phyloP scores from a whole-genome alignment of 2,888 invertebrate species.

The Tineola bisselliella region DNA sequence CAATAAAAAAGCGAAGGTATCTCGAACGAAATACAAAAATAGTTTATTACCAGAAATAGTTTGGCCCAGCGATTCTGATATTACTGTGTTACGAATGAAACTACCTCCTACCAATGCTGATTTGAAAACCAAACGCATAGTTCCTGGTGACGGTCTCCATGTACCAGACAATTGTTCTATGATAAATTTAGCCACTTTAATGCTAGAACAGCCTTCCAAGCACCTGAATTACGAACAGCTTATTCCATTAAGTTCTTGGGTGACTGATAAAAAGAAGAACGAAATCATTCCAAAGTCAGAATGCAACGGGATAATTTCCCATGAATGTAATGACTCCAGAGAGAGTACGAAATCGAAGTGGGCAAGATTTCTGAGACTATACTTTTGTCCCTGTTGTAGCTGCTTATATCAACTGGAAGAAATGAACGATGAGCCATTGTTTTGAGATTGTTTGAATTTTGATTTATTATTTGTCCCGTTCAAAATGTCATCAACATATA shows the following conservation, averaged over 20 bases:
- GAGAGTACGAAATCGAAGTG: slow-evolving; percentile 34
- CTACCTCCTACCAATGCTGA: slow-evolving; percentile 33
- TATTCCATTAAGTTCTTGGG: slow-evolving; percentile 69
- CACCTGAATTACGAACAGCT: slow-evolving; percentile 58
- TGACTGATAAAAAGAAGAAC: slow-evolving; percentile 26
- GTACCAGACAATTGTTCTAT: slow-evolving; percentile 66
- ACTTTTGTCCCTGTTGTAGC: slow-evolving; percentile 57
- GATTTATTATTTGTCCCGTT: no score
- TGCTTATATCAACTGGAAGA: slow-evolving; percentile 52
- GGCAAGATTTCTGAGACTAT: slow-evolving; percentile 48
- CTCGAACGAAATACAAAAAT: slow-evolving; percentile 29
- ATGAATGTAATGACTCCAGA: background rate
- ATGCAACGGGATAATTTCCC: background rate
- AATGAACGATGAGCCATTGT: slow-evolving; percentile 31
- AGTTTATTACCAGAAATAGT: slow-evolving; percentile 37
- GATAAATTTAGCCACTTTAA: slow-evolving; percentile 67
- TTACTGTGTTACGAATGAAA: slow-evolving; percentile 67
- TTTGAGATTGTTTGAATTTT: background rate
- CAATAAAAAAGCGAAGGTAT: slow-evolving; percentile 36
- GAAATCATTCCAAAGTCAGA: slow-evolving; percentile 15
- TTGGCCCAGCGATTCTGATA: slow-evolving; percentile 70
- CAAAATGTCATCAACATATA: no score
- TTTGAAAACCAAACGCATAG: slow-evolving; percentile 49
- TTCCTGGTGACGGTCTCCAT: slow-evolving; percentile 67
- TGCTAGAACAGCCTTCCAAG: slow-evolving; percentile 48